Evolutionary conservation across 2,113 vertebrate genomes (phyloP).

Genomic region (Myotis davidii): DNA sequence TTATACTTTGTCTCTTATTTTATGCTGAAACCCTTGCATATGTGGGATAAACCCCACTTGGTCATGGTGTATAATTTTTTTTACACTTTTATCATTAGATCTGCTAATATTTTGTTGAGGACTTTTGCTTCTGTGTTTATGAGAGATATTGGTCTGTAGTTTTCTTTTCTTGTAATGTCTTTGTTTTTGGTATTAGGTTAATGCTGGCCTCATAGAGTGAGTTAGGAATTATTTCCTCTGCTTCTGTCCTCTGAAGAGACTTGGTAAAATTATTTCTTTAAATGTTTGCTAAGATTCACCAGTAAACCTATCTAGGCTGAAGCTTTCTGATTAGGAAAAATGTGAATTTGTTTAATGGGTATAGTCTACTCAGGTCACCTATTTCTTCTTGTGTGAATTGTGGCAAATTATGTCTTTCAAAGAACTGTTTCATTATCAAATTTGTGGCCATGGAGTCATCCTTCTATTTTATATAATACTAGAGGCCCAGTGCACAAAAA

Average conservation of each 20-base stretch:
- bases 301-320: not conserved
- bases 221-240: not conserved
- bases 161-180: not conserved
- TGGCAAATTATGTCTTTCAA: not conserved
- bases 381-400: not conserved
- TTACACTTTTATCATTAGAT: not conserved
- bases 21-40: not conserved
- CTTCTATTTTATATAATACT: conserved; percentile 21
- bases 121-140: not conserved
- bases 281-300: not conserved
- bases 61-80: not conserved
- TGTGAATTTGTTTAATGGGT: not conserved
- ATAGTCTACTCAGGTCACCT: not conserved
- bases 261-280: not conserved
- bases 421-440: not conserved
- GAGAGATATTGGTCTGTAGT: not conserved
- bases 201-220: not conserved
- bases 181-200: not conserved
- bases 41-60: not conserved
- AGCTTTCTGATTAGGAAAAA: not conserved
- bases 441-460: not conserved
- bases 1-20: not conserved
- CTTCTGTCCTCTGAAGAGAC: not conserved
- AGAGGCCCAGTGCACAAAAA: too few species aligned
- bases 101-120: not conserved